Evolutionary conservation across 2,797 vertebrate species (phyloP), one percentile per base, ranked within the genome.

Genomic region (Liparis tanakae): DNA sequence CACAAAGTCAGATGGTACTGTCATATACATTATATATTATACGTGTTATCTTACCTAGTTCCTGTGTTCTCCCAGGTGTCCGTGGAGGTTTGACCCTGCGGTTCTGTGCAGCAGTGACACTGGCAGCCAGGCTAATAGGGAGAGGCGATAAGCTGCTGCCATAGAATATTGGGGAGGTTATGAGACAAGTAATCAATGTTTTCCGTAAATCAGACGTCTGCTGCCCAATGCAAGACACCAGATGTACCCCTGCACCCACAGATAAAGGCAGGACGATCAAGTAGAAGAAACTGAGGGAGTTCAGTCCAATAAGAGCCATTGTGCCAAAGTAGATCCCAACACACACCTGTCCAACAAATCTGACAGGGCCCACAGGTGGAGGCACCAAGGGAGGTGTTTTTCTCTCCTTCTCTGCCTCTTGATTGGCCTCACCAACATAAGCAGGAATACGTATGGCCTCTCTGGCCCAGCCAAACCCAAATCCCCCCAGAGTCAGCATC

Each of bases 301-400:
- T 96, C 34, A 98, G 91, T 58, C 95, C 94, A 37, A 98, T 88
- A 17, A 96, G 90, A 10, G 96, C 95, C 76, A 95, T 91, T 0
- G 94, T 83, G n/a, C 97, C 97, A 63, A 97, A 98, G 82, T 97
- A 98, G 61, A 95, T 90, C 56, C 97, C 97, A 39, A 97, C 95
- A 25, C 86, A 89, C 81, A 96, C 84, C 92, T 98, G 96, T 44
- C 95, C 95, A 0, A 73, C 85, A 82, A 98, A 95, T 30, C 96
- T 93, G 78, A 94, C 69, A 1, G 88, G 85, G 76, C 94, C 94
- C 20, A 93, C 65, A 13, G 92, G 67, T 8, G 94, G 93, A 39
- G 63, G 74, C 1, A 1, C 22, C 22, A 4, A 13, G 6, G 1
- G 33, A 25, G 2, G 66, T 17, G 64, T 63, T 61, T 2, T 57